Evolutionary conservation across 2,888 invertebrate genomes (phyloP).

Genomic region (Phengaris alcon): DNA sequence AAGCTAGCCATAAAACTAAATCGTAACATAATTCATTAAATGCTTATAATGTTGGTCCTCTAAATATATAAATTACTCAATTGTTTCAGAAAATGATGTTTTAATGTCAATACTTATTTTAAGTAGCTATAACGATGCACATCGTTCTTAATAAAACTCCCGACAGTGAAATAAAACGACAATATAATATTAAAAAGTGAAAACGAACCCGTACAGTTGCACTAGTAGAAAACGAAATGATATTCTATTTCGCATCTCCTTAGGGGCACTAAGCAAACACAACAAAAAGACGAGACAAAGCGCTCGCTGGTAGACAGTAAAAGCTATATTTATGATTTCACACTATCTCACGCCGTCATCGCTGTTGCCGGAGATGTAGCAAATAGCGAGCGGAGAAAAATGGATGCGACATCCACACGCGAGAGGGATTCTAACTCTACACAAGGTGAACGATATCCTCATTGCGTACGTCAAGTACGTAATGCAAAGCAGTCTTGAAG

Average conservation of each 20-base stretch:
- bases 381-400: conserved; percentile 38
- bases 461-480: not conserved
- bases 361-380: conserved; percentile 41
- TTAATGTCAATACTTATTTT: not conserved
- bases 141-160: not conserved
- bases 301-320: conserved; percentile 45
- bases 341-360: conserved; percentile 64
- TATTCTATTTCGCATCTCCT: conserved; percentile 41
- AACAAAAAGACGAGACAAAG: conserved; percentile 47
- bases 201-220: conserved; percentile 17
- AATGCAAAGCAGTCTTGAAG: not conserved
- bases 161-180: not conserved
- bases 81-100: not conserved
- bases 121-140: not conserved
- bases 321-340: conserved; percentile 69
- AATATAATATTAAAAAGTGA: conserved; percentile 22
- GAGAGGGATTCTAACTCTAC: conserved; percentile 29
- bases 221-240: conserved; percentile 34
- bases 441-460: not conserved
- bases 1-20: too few relatives aligned
- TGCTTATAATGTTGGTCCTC: too few relatives aligned
- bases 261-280: conserved; percentile 40
- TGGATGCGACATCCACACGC: conserved; percentile 41
- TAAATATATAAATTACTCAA: not conserved
- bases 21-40: too few relatives aligned